Evolutionary conservation across 2,113 vertebrate species (phyloP).

Genomic region (Ameiurus melas): DNA sequence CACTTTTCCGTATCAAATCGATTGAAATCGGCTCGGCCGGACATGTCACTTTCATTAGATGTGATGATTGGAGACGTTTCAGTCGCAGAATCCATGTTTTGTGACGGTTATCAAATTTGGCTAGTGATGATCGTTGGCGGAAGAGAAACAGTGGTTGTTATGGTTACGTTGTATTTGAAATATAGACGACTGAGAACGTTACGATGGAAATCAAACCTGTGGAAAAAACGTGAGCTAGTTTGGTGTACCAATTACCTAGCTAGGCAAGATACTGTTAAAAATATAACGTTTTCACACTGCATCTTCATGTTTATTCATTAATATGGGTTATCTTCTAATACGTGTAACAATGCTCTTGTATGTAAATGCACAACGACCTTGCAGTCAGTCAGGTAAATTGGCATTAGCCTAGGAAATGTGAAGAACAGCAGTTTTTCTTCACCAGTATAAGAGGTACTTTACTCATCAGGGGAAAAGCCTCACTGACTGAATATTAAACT

Average conservation of each 20-base stretch:
- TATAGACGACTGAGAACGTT: not conserved
- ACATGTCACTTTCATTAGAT: no score
- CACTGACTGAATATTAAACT: not conserved
- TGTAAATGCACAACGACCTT: not conserved
- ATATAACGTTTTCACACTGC: no score
- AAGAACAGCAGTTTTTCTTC: conserved; percentile 35
- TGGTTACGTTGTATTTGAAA: no score
- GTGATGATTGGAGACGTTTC: no score
- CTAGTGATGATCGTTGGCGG: no score
- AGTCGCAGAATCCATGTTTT: no score
- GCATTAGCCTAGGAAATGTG: conserved; percentile 42
- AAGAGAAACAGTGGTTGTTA: no score
- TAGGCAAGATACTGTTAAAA: not conserved
- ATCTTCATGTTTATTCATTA: not conserved
- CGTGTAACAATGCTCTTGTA: not conserved
- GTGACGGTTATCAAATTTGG: no score
- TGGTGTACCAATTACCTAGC: not conserved
- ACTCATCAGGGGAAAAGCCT: conserved; percentile 9
- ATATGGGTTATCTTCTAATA: not conserved
- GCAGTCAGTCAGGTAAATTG: not conserved
- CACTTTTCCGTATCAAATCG: no score
- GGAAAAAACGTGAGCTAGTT: not conserved
- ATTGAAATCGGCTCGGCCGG: no score
- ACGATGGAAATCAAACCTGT: not conserved
- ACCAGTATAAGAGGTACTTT: not conserved